These are phyloP conservation scores for Eulemur rufifrons DNA, from an alignment of 2,113 vertebrate genomes.

Conservation along the genomic window DNA sequence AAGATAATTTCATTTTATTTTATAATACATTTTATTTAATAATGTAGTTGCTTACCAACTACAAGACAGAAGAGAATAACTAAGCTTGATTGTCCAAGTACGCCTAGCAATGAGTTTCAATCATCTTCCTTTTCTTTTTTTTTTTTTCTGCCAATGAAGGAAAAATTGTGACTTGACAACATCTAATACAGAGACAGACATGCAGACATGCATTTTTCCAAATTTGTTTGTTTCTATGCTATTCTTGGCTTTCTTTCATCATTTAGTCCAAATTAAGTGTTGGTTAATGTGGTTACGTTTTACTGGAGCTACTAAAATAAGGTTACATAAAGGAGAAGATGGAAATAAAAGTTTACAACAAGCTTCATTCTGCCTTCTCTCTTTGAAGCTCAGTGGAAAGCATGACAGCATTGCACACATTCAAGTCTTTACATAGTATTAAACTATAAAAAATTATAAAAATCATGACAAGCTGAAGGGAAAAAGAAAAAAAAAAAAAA, in stretches of 20 bases:
- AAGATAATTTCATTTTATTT: not conserved
- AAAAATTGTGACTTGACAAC: constrained; percentile 34
- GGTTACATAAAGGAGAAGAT: constrained; percentile 69
- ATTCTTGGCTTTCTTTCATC: constrained; percentile 74
- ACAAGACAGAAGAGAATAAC: not conserved
- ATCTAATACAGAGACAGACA: constrained; percentile 35
- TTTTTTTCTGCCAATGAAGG: constrained; percentile 39
- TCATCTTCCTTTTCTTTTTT: not conserved
- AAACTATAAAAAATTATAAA: not conserved
- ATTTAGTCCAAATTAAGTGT: constrained; percentile 70
- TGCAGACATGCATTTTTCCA: constrained; percentile 48
- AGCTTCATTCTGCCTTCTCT: constrained; percentile 66
- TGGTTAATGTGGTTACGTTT: constrained; percentile 69
- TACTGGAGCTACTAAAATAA: constrained; percentile 75
- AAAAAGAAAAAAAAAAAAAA: not conserved
- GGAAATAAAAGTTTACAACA: constrained; percentile 71
- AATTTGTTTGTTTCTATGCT: constrained; percentile 72
- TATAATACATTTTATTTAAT: not conserved
- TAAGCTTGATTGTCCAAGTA: not conserved
- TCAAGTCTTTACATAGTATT: constrained; percentile 6
- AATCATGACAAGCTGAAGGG: constrained; percentile 12
- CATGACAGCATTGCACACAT: constrained; percentile 64
- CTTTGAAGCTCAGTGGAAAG: constrained; percentile 72
- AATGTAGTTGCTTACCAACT: not conserved
- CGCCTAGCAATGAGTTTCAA: not conserved